These are phyloP conservation scores for Oscheius myriophilus DNA, from an alignment of 2,888 invertebrate species.

Conservation along the genomic window DNA sequence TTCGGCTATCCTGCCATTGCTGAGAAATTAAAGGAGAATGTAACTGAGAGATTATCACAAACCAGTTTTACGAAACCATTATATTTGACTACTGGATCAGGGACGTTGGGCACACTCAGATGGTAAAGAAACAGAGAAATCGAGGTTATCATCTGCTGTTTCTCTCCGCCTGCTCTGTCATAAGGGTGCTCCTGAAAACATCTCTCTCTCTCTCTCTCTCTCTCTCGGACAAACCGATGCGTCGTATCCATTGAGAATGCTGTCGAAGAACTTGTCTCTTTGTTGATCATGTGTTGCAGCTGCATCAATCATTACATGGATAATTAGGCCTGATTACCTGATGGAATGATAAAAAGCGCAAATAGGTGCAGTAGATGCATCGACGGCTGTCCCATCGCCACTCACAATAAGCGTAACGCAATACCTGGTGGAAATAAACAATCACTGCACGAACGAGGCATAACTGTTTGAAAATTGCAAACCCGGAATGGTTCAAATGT, in stretches of 20 bases:
- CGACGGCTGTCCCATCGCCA: no score
- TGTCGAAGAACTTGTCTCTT: constrained; percentile 5
- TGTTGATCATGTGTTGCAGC: no score
- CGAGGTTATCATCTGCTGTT: not conserved
- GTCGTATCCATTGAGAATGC: constrained; percentile 24
- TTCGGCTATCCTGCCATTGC: constrained; percentile 15
- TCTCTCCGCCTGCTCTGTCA: not conserved
- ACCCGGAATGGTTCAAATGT: no score
- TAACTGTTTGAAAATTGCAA: no score
- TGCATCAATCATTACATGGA: no score
- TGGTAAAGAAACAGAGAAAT: constrained; percentile 21
- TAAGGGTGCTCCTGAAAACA: constrained; percentile 9
- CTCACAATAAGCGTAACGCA: no score
- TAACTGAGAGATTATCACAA: not conserved
- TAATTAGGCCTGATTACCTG: no score
- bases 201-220: no score
- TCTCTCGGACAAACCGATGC: not conserved
- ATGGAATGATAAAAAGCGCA: no score
- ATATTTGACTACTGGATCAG: constrained; percentile 1
- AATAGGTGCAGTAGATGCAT: no score
- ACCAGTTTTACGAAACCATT: constrained; percentile 17
- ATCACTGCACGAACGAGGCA: no score
- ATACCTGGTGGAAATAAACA: no score
- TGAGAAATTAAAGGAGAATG: not conserved
- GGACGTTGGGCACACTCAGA: constrained; percentile 3